These are phyloP conservation scores for Hyphantria cunea DNA, from an alignment of 1,140 invertebrate species.

Conservation along the genomic window DNA sequence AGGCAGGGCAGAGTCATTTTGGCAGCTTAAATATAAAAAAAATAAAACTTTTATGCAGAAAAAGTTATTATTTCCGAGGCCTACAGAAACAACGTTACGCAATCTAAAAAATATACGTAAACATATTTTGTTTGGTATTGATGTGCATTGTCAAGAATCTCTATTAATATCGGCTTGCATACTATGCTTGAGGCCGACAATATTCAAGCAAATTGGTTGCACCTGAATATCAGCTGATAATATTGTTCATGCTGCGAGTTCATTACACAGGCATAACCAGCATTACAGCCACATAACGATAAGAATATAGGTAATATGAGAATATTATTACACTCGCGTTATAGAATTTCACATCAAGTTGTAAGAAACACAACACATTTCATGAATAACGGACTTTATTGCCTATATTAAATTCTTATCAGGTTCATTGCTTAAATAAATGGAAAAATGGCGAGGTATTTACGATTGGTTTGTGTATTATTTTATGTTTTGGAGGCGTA, in stretches of 20 bases:
- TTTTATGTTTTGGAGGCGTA: constrained; percentile 15
- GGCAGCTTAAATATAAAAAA: too few species aligned
- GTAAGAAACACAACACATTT: background rate
- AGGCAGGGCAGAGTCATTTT: too few species aligned
- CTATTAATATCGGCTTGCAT: background rate
- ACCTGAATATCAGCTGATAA: too few species aligned
- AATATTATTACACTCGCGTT: background rate
- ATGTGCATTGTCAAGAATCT: too few species aligned
- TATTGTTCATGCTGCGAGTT: too few species aligned
- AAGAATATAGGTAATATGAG: background rate
- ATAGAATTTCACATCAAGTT: background rate
- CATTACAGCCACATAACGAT: background rate
- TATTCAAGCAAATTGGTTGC: background rate
- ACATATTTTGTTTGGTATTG: too few species aligned
- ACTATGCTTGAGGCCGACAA: background rate
- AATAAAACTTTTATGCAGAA: too few species aligned
- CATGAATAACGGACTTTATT: background rate
- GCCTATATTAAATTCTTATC: constrained; percentile 4
- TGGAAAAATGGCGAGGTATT: background rate
- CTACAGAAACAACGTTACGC: too few species aligned
- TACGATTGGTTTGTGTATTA: background rate
- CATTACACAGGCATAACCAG: too few species aligned
- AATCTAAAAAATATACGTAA: too few species aligned
- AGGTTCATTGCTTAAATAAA: background rate
- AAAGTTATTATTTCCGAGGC: too few species aligned